These are phyloP conservation scores for Paramormyrops kingsleyae DNA, from an alignment of 2,113 vertebrate genomes.

Conservation along the genomic window DNA sequence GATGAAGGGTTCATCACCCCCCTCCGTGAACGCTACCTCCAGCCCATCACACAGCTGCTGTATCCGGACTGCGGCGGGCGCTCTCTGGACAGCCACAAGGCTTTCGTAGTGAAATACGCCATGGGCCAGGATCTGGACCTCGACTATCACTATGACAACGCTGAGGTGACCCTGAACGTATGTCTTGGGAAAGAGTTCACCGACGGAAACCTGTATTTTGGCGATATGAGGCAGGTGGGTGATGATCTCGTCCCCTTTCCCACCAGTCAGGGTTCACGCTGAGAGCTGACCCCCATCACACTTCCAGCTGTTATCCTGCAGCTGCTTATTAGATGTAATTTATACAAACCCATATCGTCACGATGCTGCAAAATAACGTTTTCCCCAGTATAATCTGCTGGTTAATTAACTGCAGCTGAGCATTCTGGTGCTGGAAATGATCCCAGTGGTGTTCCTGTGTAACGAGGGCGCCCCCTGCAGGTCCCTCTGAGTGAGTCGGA, in stretches of 20 bases:
- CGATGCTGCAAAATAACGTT: neutral
- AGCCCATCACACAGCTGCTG: conserved; percentile 68
- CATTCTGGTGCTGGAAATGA: neutral
- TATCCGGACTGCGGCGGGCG: conserved; percentile 77
- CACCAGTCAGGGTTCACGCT: neutral
- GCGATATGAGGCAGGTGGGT: conserved; percentile 79
- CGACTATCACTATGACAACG: conserved; percentile 87
- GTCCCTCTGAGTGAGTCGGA: conserved; percentile 57
- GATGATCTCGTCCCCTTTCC: neutral
- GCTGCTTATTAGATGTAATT: neutral
- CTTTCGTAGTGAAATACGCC: conserved; percentile 85
- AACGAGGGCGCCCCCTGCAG: conserved; percentile 47
- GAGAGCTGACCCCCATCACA: neutral
- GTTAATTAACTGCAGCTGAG: neutral
- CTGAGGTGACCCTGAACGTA: conserved; percentile 87
- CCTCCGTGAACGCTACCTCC: conserved; percentile 76
- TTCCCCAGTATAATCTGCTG: neutral
- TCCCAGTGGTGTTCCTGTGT: neutral
- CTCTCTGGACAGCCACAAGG: conserved; percentile 83
- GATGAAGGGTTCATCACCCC: conserved; percentile 75
- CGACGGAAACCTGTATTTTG: conserved; percentile 85
- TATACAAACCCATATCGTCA: neutral
- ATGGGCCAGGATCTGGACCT: conserved; percentile 74
- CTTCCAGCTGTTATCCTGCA: neutral
- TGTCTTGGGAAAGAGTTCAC: conserved; percentile 83